Conservation (phyloP, 2,888 invertebrate species). For the Andrena dorsata region DNA sequence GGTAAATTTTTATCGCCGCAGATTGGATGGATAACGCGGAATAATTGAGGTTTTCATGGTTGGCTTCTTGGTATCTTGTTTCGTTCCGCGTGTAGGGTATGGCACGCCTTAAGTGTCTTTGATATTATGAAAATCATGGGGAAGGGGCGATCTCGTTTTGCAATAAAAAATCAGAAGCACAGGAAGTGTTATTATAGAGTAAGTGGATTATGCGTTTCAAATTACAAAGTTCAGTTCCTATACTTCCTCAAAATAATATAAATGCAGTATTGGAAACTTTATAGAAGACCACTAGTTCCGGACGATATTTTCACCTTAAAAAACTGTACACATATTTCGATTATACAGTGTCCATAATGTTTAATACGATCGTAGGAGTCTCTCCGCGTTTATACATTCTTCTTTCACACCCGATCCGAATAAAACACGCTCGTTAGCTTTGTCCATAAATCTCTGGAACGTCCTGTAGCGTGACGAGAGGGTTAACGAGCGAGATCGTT, state of each 20-base stretch:
- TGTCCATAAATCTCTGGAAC: not conserved
- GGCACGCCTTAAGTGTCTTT: not conserved
- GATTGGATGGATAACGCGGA: conserved; percentile 6
- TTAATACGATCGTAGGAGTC: no score
- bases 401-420: not conserved
- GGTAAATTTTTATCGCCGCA: conserved; percentile 9
- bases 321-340: no score
- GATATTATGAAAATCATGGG: not conserved
- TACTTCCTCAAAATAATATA: no score
- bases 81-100: not conserved
- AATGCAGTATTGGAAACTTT: no score
- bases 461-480: not conserved
- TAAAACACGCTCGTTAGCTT: not conserved
- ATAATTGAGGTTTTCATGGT: conserved; percentile 4
- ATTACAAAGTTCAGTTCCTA: no score
- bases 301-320: no score
- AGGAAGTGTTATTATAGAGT: no score
- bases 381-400: not conserved
- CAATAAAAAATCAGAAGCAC: no score
- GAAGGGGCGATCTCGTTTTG: not conserved
- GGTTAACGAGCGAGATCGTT: conserved; percentile 12
- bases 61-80: not conserved
- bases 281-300: no score
- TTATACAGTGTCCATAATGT: no score
- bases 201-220: no score